Evolutionary conservation across 2,113 vertebrate species (phyloP).

Genomic region (Alligator sinensis): DNA sequence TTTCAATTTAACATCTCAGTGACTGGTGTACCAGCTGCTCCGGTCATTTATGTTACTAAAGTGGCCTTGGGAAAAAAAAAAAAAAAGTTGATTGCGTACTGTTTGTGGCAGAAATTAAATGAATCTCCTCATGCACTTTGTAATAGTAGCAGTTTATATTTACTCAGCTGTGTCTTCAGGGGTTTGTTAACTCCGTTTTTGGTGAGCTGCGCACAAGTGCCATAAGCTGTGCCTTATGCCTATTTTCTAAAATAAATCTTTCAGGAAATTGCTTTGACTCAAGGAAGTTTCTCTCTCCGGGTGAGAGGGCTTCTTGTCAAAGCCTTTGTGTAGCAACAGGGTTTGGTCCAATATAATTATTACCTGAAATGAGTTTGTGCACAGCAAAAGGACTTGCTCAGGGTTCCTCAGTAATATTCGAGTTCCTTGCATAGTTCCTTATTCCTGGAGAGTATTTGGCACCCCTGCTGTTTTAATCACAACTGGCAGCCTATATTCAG

Average conservation of each 20-base stretch:
- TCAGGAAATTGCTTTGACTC: background rate
- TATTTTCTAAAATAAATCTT: background rate
- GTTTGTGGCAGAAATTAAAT: constrained; percentile 56
- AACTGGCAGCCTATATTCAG: constrained; percentile 65
- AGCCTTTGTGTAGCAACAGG: background rate
- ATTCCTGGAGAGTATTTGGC: constrained; percentile 43
- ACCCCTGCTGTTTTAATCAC: constrained; percentile 68
- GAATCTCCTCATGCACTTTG: background rate
- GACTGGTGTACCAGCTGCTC: constrained; percentile 63
- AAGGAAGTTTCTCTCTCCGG: background rate
- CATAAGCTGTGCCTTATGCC: background rate
- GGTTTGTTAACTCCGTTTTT: background rate
- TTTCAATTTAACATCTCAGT: constrained; percentile 66
- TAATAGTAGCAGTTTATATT: background rate
- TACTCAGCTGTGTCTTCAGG: background rate
- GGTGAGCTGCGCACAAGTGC: background rate
- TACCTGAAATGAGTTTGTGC: background rate
- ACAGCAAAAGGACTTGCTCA: background rate
- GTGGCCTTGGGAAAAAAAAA: constrained; percentile 43
- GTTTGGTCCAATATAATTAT: rapidly evolving
- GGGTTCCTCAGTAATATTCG: background rate
- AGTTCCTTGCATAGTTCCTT: constrained; percentile 31
- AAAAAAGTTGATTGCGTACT: background rate
- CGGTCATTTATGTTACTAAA: constrained; percentile 57
- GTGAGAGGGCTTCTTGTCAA: background rate